Evolutionary conservation across 2,797 vertebrate species (phyloP).

Genomic region (Heliangelus exortis): DNA sequence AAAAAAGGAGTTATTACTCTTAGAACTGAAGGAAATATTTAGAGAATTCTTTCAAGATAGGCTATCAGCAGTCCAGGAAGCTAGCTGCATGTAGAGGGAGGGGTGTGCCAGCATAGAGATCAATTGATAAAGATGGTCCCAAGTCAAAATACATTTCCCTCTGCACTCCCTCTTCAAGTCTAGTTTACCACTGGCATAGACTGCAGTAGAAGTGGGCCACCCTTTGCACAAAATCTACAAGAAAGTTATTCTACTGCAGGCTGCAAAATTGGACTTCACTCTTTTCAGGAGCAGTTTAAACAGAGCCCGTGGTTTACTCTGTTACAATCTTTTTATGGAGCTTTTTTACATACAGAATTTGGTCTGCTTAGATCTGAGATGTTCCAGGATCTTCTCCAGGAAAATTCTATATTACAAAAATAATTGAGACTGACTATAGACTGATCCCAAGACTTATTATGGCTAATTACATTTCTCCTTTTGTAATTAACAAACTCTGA

Average conservation of each 20-base stretch:
- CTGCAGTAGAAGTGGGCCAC: background rate
- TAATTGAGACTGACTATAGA: constrained; percentile 51
- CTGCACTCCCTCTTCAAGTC: background rate
- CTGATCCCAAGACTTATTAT: constrained; percentile 43
- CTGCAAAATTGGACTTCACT: background rate
- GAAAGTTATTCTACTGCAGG: background rate
- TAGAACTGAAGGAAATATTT: background rate
- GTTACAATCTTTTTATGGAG: constrained; percentile 10
- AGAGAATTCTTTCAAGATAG: background rate
- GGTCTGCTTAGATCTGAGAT: constrained; percentile 26
- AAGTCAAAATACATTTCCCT: background rate
- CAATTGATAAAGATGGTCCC: background rate
- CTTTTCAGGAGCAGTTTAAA: background rate
- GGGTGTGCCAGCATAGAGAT: background rate
- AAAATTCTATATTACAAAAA: constrained; percentile 38
- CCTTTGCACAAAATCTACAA: background rate
- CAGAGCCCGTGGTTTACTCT: background rate
- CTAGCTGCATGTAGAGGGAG: background rate
- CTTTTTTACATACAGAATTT: constrained; percentile 20
- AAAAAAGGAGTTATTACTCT: background rate
- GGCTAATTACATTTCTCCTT: constrained; percentile 36
- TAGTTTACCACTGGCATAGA: background rate
- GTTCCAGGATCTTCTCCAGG: constrained; percentile 23
- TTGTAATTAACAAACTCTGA: constrained; percentile 33
- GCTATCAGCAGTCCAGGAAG: background rate